Evolutionary conservation across 1,140 invertebrate species (phyloP).

Genomic region (Cotesia chilonis): DNA sequence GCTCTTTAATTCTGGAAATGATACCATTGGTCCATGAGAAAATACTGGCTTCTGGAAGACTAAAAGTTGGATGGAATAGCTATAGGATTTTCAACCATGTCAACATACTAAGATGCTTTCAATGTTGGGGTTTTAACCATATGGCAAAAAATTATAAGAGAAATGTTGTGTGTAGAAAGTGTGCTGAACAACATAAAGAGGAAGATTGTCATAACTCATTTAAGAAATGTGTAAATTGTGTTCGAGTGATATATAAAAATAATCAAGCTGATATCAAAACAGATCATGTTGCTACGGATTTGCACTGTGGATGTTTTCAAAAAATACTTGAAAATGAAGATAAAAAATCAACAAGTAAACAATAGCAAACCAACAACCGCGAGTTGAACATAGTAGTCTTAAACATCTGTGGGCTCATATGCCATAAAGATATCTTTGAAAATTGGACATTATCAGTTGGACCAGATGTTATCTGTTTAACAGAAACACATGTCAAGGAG

Average conservation of each 20-base stretch:
- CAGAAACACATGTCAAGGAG: slow-evolving; percentile 27
- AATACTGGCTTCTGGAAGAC: no score
- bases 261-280: slow-evolving; percentile 9
- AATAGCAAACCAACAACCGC: neutral
- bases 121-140: no score
- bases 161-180: no score
- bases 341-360: neutral
- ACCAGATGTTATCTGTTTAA: slow-evolving; percentile 30
- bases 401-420: slow-evolving; percentile 17
- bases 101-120: no score
- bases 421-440: slow-evolving; percentile 29
- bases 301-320: slow-evolving; percentile 4
- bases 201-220: no score
- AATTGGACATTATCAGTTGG: neutral
- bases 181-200: no score
- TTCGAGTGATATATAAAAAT: neutral
- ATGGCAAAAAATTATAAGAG: no score
- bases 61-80: no score
- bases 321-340: slow-evolving; percentile 1
- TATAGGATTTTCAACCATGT: no score
- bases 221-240: slow-evolving; percentile 35
- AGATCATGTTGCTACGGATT: slow-evolving; percentile 26
- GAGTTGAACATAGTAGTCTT: slow-evolving; percentile 11
- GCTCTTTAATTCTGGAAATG: no score
- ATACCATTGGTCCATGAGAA: no score